Conservation (phyloP, 2,888 invertebrate species). For the Lycophotia porphyrea region DNA sequence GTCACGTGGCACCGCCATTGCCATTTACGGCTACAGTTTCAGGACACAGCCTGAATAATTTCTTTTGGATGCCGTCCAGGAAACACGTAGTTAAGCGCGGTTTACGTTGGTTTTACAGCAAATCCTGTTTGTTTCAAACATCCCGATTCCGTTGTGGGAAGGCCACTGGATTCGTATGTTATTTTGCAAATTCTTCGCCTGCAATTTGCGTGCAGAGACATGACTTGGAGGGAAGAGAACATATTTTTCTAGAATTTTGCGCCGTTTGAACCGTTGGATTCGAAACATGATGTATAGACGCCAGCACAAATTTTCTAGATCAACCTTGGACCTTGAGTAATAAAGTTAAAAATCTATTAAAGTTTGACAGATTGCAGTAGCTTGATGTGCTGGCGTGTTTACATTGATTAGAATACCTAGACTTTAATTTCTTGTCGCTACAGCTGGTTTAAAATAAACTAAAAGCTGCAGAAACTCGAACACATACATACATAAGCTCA, state of each 20-base stretch:
- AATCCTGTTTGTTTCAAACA: slow-evolving; percentile 36
- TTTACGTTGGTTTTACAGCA: slow-evolving; percentile 26
- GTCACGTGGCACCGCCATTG: slow-evolving; percentile 47
- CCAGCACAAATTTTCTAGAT: too few species aligned
- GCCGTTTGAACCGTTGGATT: background rate
- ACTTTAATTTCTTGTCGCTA: background rate
- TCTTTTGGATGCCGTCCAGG: slow-evolving; percentile 44
- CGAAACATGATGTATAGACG: too few species aligned
- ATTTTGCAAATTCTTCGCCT: background rate
- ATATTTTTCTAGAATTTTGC: background rate
- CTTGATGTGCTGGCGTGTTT: too few species aligned
- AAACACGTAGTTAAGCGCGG: slow-evolving; percentile 29
- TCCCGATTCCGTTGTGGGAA: slow-evolving; percentile 18
- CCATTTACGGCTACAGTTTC: slow-evolving; percentile 44
- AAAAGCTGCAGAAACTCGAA: background rate
- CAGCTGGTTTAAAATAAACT: background rate
- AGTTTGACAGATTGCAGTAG: too few species aligned
- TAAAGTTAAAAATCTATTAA: too few species aligned
- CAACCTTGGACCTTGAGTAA: too few species aligned
- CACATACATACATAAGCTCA: background rate
- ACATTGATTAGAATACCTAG: background rate
- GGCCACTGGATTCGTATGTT: slow-evolving; percentile 10
- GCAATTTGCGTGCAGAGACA: background rate
- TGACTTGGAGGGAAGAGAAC: background rate
- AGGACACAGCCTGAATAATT: slow-evolving; percentile 47